Evolutionary conservation across 2,888 invertebrate genomes (phyloP).

Genomic region (Eupithecia subfuscata): DNA sequence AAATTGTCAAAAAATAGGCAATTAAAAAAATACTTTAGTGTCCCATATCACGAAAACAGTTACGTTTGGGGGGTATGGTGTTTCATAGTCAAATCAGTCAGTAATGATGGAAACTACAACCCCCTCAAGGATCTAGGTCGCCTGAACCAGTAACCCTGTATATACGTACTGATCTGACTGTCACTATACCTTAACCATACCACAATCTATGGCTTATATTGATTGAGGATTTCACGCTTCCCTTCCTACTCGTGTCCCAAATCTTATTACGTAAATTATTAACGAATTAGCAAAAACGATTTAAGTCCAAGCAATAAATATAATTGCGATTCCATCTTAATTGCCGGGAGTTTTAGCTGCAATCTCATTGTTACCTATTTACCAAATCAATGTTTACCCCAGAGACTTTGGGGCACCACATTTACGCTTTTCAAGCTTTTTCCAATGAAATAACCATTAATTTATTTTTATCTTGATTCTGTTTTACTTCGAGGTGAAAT

Average conservation of each 20-base stretch:
- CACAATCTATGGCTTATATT: neutral
- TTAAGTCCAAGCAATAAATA: conserved; percentile 40
- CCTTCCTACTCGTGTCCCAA: neutral
- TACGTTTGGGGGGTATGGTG: no score
- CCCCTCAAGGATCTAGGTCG: no score
- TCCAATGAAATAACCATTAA: conserved; percentile 55
- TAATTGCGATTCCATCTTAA: conserved; percentile 44
- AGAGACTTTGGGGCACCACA: conserved; percentile 32
- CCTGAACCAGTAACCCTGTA: no score
- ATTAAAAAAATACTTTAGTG: no score
- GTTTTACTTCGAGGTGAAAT: conserved; percentile 13
- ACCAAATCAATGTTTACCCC: conserved; percentile 36
- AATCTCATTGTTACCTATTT: conserved; percentile 43
- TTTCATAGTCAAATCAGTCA: no score
- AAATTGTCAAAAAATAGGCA: no score
- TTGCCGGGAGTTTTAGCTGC: conserved; percentile 41
- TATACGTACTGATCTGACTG: neutral
- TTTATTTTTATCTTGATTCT: conserved; percentile 54
- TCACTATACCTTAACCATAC: neutral
- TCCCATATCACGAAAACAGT: no score
- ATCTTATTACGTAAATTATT: neutral
- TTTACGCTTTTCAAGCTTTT: conserved; percentile 50
- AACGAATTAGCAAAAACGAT: conserved; percentile 20
- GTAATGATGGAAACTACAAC: no score
- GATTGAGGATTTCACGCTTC: neutral